Conservation (phyloP, 2,797 vertebrate species). For the Schizopygopsis pylzovi region DNA sequence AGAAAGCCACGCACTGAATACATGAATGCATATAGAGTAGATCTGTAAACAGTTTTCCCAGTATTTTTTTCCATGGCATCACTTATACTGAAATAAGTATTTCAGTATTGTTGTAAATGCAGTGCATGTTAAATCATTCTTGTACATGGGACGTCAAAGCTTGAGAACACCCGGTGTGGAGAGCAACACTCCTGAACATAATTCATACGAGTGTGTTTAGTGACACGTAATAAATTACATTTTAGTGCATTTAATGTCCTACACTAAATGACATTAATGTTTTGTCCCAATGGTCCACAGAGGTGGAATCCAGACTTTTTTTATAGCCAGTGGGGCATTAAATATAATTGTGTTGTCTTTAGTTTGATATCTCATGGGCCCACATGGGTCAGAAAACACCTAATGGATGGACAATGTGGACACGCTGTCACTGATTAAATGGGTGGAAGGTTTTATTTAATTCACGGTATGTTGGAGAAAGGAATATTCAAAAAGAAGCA, state of each 20-base stretch:
- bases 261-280: constrained; percentile 16
- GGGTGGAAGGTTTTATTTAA: constrained; percentile 31
- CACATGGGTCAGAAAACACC: constrained; percentile 37
- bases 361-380: constrained; percentile 19
- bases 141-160: constrained; percentile 15
- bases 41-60: neutral
- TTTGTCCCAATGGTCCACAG: constrained; percentile 30
- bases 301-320: constrained; percentile 31
- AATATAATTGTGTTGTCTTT: constrained; percentile 42
- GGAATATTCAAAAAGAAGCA: neutral
- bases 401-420: constrained; percentile 44
- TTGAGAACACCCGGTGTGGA: neutral
- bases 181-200: constrained; percentile 4
- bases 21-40: neutral
- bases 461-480: constrained; percentile 40
- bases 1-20: neutral
- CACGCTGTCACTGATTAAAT: constrained; percentile 2
- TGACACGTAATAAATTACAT: constrained; percentile 39
- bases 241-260: constrained; percentile 30
- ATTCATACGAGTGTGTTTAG: constrained; percentile 20
- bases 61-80: neutral
- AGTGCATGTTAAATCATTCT: constrained; percentile 34
- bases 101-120: constrained; percentile 24
- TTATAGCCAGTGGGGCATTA: constrained; percentile 41
- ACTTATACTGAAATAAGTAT: neutral